A percentile compares a stretch with the other conserved stretches of the same genome.
phyloP scores from a whole-genome alignment of 2,797 vertebrate species.

The Microctenopoma lineatum region DNA sequence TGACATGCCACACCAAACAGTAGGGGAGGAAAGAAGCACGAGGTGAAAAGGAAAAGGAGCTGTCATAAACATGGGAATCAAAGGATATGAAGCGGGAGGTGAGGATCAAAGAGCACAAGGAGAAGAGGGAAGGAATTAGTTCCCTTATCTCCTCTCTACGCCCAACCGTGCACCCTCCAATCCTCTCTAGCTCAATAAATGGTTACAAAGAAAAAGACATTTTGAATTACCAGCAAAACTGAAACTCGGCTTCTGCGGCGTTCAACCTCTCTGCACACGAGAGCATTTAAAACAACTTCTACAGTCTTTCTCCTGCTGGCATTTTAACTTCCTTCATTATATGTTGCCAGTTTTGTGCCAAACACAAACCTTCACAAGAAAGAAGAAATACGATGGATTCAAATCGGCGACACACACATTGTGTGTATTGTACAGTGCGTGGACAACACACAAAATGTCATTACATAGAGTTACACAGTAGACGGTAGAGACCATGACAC shows the following conservation, averaged over 20 bases:
- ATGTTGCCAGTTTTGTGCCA: not conserved
- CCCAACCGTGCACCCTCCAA: constrained; percentile 62
- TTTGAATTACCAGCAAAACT: constrained; percentile 59
- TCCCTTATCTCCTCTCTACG: constrained; percentile 69
- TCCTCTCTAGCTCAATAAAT: constrained; percentile 64
- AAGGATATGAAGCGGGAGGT: constrained; percentile 68
- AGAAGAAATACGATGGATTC: not conserved
- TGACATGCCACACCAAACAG: constrained; percentile 66
- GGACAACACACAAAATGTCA: constrained; percentile 1
- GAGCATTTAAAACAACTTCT: constrained; percentile 27
- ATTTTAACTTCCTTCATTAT: not conserved
- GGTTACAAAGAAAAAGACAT: constrained; percentile 59
- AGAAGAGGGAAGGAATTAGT: constrained; percentile 69
- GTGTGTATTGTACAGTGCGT: not conserved
- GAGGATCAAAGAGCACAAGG: constrained; percentile 72
- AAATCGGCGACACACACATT: not conserved
- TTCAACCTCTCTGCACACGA: constrained; percentile 40
- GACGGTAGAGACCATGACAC: constrained; percentile 20
- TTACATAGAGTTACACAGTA: constrained; percentile 21
- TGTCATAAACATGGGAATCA: constrained; percentile 78
- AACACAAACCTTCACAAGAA: not conserved
- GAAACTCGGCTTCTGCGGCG: constrained; percentile 34
- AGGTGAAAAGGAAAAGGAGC: constrained; percentile 55
- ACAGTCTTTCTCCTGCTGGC: constrained; percentile 24
- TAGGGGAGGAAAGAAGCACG: constrained; percentile 42